Evolutionary conservation across 2,888 invertebrate species (phyloP), one percentile per base, ranked within the genome.

Genomic region (Leucophenga montana): DNA sequence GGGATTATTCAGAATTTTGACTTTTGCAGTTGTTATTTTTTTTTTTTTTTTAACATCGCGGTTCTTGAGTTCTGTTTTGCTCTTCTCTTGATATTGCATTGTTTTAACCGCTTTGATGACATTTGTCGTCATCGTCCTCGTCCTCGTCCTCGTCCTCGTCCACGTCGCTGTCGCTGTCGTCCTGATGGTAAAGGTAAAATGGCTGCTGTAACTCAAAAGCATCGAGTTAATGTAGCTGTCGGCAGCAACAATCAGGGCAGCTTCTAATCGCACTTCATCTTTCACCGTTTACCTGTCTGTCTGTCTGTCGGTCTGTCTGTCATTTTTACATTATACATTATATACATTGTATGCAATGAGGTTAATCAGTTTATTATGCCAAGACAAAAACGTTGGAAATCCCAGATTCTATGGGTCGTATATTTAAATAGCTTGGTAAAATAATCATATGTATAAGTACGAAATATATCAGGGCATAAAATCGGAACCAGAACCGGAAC

Each of bases 271-370:
- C 56, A 27, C 22, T 1, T 18, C 56, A 22, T 22, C 56, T 56
- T 56, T 39, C 4, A 5, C 39, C 8, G 5, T 39, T 11, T 39
- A 1, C 56, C 27, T 22, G 20, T 18, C 54, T 20, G 22, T 14
- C 56, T 11, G 18, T 20, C 6, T 39, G 11, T 39, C 11, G 1
- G 39, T 39, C 39, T 8, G 11, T 39, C 11, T 39, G 39, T 39
- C 39, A 77, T 78, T 70, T 70, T 65, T 61, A 53, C 67, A 70
- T 65, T 61, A 53, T 68, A 70, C 71, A 69, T 69, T 64, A 56
- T 56, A 33, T 62, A 31, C 11, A n/a, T 61, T 39, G 33, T 56
- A 18, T 22, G 27, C 5, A 27, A 56, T 13, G 16, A 5, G 22
- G 1, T 20, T 56, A 27, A 20, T 20, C 56, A 20, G 22, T 16